Conservation (phyloP, 2,888 invertebrate genomes). For the Pyrrhosoma nymphula region DNA sequence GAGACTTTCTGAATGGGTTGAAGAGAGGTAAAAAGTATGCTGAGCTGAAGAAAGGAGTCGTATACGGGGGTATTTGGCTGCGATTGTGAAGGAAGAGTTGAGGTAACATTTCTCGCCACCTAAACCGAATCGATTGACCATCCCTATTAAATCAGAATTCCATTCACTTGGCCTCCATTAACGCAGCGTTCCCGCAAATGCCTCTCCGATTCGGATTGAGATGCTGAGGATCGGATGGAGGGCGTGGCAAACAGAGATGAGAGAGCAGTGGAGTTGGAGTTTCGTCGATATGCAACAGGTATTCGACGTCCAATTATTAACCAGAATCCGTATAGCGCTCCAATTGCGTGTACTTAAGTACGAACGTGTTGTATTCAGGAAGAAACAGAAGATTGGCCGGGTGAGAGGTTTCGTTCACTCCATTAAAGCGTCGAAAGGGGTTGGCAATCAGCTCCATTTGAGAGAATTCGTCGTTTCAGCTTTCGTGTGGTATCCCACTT, state of each 20-base stretch:
- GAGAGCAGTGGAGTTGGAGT: background rate
- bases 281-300: constrained; percentile 37
- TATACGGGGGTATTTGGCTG: no score
- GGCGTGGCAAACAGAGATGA: background rate
- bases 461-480: background rate
- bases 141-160: no score
- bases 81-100: no score
- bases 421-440: background rate
- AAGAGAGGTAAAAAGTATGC: no score
- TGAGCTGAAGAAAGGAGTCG: no score
- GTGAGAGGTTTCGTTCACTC: background rate
- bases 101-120: no score
- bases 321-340: constrained; percentile 39
- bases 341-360: background rate
- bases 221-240: no score
- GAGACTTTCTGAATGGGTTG: no score
- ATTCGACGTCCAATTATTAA: constrained; percentile 5
- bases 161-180: no score
- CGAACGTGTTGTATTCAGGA: background rate
- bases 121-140: no score
- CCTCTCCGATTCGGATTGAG: no score
- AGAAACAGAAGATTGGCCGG: background rate
- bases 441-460: background rate
- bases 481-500: background rate
- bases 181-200: no score